Base-by-base conservation (phyloP, 2,113 vertebrate species). In the Synchiropus splendidus region DNA sequence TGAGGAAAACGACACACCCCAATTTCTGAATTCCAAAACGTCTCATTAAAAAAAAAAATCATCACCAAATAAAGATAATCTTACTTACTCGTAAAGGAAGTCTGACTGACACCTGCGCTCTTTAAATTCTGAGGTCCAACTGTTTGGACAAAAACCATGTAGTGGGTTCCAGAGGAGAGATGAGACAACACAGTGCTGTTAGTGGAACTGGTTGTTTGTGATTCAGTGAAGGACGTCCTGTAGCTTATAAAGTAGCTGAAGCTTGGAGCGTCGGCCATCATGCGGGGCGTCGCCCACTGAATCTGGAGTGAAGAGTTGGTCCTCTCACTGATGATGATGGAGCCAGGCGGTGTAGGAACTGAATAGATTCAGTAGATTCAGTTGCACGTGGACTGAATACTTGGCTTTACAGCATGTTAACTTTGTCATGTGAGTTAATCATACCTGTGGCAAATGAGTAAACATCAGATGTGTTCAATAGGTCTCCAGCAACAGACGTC, bases 21-120 rank as follows among this genome's bases (percentile, higher is more conserved):
- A n/a, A n/a, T n/a, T n/a, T n/a, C n/a, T n/a, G n/a, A n/a, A n/a
- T n/a, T n/a, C n/a, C n/a, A n/a, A n/a, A n/a, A n/a, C n/a, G n/a
- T n/a, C n/a, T n/a, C n/a, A n/a, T n/a, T n/a, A n/a, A n/a, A n/a
- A n/a, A n/a, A n/a, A n/a, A n/a, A n/a, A n/a, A n/a, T n/a, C n/a
- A n/a, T n/a, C n/a, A n/a, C n/a, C n/a, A n/a, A n/a, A n/a, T n/a
- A n/a, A n/a, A n/a, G n/a, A n/a, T n/a, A n/a, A 27, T 27, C 21
- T 27, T 39, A 70, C 77, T 80, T 44, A 82, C 77, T 3, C 1
- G 79, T 82, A 12, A 27, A 72, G n/a, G 12, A 1, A 6, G 44
- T 58, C 1, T 1, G 5, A 8, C 1, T 0, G 14, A 56, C 27
- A 4, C 1, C 0, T 0, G 1, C 9, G 45, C 79, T 80, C 2